These are phyloP conservation scores for Synergus umbraculus DNA, from an alignment of 2,888 invertebrate genomes.

Conservation along the genomic window DNA sequence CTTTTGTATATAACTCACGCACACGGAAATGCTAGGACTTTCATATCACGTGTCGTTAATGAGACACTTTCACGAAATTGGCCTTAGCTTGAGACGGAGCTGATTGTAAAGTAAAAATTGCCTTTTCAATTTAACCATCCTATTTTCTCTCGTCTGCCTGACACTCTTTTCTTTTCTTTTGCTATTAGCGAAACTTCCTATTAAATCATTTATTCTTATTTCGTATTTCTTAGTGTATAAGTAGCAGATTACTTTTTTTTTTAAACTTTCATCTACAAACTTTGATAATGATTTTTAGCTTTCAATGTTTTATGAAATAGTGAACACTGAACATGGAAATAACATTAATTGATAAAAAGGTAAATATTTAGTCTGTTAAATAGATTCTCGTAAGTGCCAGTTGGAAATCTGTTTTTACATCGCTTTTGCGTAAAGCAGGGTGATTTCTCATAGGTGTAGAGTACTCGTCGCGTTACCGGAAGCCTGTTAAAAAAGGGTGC, in stretches of 20 bases:
- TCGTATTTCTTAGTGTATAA: background rate
- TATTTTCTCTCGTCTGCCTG: constrained; percentile 53
- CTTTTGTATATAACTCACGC: constrained; percentile 33
- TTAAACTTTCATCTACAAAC: too few species aligned
- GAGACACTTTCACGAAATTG: constrained; percentile 76
- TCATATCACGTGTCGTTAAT: constrained; percentile 66
- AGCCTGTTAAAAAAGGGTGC: constrained; percentile 47
- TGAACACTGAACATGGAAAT: background rate
- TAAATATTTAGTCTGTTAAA: background rate
- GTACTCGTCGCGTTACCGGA: constrained; percentile 39
- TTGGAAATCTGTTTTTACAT: constrained; percentile 27
- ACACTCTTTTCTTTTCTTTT: constrained; percentile 14
- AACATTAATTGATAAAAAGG: background rate
- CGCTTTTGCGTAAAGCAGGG: constrained; percentile 16
- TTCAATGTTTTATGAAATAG: background rate
- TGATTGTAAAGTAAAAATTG: constrained; percentile 75
- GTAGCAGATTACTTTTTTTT: background rate
- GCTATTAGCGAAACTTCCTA: background rate
- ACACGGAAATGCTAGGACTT: constrained; percentile 49
- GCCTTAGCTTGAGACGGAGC: constrained; percentile 70
- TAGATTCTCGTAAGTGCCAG: constrained; percentile 1
- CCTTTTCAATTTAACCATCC: constrained; percentile 68
- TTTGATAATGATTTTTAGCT: background rate
- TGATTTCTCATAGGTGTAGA: constrained; percentile 41
- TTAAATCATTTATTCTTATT: background rate